A percentile compares a stretch with the other conserved stretches of the same genome.
Conservation (phyloP, 1,140 invertebrate genomes). For the Periplaneta americana region DNA sequence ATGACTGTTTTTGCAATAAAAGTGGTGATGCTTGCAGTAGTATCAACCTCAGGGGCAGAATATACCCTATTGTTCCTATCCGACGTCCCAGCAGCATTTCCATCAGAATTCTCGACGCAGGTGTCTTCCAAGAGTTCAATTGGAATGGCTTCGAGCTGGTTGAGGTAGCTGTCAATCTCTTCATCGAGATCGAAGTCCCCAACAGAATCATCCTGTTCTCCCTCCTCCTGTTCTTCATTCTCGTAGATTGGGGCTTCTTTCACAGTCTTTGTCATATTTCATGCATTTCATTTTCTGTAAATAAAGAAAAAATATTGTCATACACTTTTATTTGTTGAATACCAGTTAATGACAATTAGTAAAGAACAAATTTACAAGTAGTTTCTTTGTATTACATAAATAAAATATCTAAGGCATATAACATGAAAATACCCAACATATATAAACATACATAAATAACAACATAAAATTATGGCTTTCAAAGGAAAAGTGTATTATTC, state of each 20-base stretch:
- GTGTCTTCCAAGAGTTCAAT: not conserved
- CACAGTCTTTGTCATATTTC: not conserved
- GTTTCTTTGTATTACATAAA: too few species aligned
- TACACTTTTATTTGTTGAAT: not conserved
- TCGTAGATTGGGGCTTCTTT: not conserved
- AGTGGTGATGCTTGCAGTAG: not conserved
- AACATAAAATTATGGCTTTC: too few species aligned
- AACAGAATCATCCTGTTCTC: not conserved
- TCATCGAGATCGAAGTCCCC: not conserved
- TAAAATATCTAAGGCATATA: too few species aligned
- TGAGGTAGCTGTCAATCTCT: not conserved
- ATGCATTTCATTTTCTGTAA: not conserved
- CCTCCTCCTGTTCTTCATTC: not conserved
- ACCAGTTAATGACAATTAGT: too few species aligned
- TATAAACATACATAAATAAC: too few species aligned
- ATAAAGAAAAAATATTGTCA: not conserved
- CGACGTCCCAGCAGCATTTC: not conserved
- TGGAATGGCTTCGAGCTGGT: not conserved
- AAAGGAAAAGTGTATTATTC: not conserved
- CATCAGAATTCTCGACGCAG: not conserved
- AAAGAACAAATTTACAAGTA: too few species aligned
- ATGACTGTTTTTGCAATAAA: not conserved
- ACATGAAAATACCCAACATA: too few species aligned
- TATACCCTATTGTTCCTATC: not conserved
- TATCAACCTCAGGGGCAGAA: not conserved